Conservation (phyloP, 2,113 vertebrate species). For the Xiphophorus hellerii region DNA sequence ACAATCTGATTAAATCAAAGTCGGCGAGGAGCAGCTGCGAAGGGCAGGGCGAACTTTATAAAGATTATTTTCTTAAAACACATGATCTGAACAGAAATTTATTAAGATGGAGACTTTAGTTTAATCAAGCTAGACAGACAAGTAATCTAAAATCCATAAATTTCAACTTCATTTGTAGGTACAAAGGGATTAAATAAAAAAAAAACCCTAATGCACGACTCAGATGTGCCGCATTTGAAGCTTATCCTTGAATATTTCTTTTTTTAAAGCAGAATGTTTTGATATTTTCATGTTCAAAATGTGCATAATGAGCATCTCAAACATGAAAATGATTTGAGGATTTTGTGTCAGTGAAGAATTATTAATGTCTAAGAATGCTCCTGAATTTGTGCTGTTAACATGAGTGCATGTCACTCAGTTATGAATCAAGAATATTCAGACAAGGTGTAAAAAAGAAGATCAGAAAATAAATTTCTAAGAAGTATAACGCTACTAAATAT, state of each 20-base stretch:
- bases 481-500: slow-evolving; percentile 14
- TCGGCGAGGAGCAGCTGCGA: slow-evolving; percentile 63
- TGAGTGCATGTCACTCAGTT: background rate
- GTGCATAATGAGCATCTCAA: background rate
- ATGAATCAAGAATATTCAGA: slow-evolving; percentile 11
- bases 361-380: slow-evolving; percentile 1
- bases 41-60: slow-evolving; percentile 71
- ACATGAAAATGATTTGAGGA: slow-evolving; percentile 1
- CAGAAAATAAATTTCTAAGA: slow-evolving; percentile 33
- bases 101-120: slow-evolving; percentile 7
- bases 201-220: background rate
- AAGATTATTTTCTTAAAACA: slow-evolving; percentile 57
- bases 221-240: background rate
- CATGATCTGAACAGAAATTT: slow-evolving; percentile 46
- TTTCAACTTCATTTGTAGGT: slow-evolving; percentile 2
- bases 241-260: background rate
- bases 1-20: slow-evolving; percentile 75
- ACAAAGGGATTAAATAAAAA: background rate
- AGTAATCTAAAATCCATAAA: slow-evolving; percentile 32
- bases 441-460: background rate
- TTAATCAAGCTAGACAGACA: slow-evolving; percentile 9
- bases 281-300: slow-evolving; percentile 2
- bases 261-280: background rate
- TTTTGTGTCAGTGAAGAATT: background rate
- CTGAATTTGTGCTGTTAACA: background rate